Evolutionary conservation across 2,113 vertebrate genomes (phyloP).

Genomic region (Sturnira hondurensis): DNA sequence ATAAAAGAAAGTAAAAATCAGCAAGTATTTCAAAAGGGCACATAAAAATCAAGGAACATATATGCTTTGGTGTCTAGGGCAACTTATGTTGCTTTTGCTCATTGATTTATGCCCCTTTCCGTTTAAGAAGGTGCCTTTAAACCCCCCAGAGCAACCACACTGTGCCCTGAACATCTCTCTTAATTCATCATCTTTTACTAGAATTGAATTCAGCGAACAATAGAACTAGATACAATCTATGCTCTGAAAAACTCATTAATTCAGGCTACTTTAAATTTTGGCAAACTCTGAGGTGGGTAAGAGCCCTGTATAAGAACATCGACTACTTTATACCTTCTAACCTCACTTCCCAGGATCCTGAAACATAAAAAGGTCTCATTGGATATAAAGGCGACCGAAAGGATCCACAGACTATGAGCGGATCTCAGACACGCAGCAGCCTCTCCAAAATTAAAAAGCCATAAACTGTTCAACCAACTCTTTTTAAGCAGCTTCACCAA

Average conservation of each 20-base stretch:
- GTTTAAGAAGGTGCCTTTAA: neutral
- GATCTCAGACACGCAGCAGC: neutral
- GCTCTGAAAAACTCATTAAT: neutral
- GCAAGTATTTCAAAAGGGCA: neutral
- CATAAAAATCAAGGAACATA: neutral
- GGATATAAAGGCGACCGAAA: neutral
- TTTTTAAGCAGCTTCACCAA: neutral
- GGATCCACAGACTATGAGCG: neutral
- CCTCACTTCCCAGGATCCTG: neutral
- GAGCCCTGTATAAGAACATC: neutral
- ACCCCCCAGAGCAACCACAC: neutral
- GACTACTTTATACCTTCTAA: neutral
- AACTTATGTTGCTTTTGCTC: neutral
- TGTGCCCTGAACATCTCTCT: neutral
- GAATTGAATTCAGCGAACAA: neutral
- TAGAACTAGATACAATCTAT: neutral
- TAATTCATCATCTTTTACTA: neutral
- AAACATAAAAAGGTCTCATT: neutral
- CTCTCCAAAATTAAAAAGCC: slow-evolving; percentile 26
- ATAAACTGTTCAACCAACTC: neutral
- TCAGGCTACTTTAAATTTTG: neutral
- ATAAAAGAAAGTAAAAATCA: slow-evolving; percentile 18
- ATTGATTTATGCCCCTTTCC: neutral
- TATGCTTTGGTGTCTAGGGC: neutral
- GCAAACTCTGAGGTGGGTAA: neutral